A percentile compares a stretch with the other conserved stretches of the same genome.
Evolutionary conservation across 2,888 invertebrate genomes (phyloP).

Genomic region (Eilema caniola): DNA sequence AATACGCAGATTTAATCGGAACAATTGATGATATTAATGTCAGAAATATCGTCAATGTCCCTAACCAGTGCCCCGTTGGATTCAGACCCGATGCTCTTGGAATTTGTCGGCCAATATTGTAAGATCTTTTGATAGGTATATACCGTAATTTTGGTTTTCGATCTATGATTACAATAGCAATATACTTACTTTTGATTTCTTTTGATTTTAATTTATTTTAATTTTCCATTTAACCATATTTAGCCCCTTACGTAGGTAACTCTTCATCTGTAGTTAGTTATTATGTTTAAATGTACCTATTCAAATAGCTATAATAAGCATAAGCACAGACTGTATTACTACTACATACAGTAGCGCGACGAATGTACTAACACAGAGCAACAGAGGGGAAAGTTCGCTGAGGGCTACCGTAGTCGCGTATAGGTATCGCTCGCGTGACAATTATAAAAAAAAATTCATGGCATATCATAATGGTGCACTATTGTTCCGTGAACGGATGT

Average conservation of each 20-base stretch:
- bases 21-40: slow-evolving; percentile 6
- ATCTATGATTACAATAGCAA: not conserved
- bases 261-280: too few species aligned
- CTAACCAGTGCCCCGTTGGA: slow-evolving; percentile 70
- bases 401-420: too few species aligned
- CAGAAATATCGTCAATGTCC: slow-evolving; percentile 63
- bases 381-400: too few species aligned
- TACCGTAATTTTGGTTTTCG: not conserved
- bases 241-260: not conserved
- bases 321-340: too few species aligned
- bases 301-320: too few species aligned
- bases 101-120: slow-evolving; percentile 63
- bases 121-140: not conserved
- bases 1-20: not conserved
- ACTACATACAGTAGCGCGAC: too few species aligned
- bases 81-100: slow-evolving; percentile 69
- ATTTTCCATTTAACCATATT: not conserved
- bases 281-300: too few species aligned
- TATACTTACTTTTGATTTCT: not conserved
- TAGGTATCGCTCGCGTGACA: too few species aligned
- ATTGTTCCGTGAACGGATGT: too few species aligned
- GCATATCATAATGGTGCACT: too few species aligned
- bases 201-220: not conserved
- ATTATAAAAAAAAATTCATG: too few species aligned
- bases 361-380: too few species aligned